Evolutionary conservation across 2,113 vertebrate genomes (phyloP).

Genomic region (Misgurnus mizolepis): DNA sequence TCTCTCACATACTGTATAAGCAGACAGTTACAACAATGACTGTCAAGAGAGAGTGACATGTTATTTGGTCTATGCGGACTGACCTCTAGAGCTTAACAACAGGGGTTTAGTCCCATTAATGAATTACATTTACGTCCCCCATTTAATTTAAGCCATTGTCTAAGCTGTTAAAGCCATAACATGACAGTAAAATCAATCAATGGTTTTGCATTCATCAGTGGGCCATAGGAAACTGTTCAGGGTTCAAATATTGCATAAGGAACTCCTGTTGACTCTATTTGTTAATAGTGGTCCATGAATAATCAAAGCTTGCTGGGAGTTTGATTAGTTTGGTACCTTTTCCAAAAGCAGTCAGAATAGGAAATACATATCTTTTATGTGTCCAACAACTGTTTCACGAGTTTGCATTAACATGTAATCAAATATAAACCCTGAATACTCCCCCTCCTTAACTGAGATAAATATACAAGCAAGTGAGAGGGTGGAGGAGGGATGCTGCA

Average conservation of each 20-base stretch:
- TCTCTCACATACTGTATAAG: background rate
- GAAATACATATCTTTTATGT: background rate
- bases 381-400: background rate
- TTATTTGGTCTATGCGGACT: constrained; percentile 20
- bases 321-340: constrained; percentile 3
- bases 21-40: background rate
- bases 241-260: constrained; percentile 4
- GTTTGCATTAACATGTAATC: too few species aligned
- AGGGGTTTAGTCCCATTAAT: constrained; percentile 62
- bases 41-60: constrained; percentile 4
- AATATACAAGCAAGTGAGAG: too few species aligned
- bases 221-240: constrained; percentile 21
- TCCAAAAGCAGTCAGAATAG: background rate
- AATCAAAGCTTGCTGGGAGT: background rate
- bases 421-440: too few species aligned
- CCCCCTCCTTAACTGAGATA: too few species aligned
- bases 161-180: constrained; percentile 46
- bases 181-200: constrained; percentile 57
- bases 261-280: background rate
- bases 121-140: constrained; percentile 45
- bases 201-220: constrained; percentile 17
- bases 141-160: constrained; percentile 41
- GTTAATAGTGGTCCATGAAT: constrained; percentile 7
- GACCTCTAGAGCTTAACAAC: constrained; percentile 47
- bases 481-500: too few species aligned